Conservation (phyloP, 2,113 vertebrate species). For the Pardalotus punctatus region DNA sequence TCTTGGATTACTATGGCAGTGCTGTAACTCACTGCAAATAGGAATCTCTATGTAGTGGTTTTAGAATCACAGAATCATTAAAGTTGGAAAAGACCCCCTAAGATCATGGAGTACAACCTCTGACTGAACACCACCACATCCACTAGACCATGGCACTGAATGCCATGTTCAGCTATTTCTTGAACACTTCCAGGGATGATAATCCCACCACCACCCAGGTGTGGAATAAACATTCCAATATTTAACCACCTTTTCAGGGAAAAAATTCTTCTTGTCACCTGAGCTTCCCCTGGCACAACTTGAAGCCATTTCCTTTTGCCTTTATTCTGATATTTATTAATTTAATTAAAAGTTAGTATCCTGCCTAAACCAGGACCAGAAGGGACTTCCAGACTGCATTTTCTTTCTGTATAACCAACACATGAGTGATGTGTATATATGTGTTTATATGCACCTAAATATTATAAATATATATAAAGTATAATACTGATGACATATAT, state of each 20-base stretch:
- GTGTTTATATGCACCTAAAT: background rate
- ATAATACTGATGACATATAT: background rate
- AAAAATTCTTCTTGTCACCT: background rate
- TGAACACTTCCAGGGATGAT: background rate
- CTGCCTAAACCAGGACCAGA: background rate
- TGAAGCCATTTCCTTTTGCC: background rate
- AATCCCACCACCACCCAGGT: background rate
- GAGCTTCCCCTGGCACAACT: background rate
- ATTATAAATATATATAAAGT: background rate
- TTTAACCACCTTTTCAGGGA: background rate
- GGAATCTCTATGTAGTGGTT: background rate
- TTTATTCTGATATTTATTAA: background rate
- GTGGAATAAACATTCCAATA: background rate
- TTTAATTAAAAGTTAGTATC: background rate
- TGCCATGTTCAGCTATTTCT: background rate
- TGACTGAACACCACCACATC: background rate
- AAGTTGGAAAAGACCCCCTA: background rate
- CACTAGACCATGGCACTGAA: background rate
- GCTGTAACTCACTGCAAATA: background rate
- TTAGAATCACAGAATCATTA: background rate
- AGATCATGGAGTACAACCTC: too few species aligned
- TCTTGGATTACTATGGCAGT: background rate
- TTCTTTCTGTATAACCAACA: background rate
- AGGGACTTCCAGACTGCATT: background rate
- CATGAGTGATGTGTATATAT: background rate